Base-by-base conservation (phyloP, 2,797 vertebrate species). In the Glossophaga mutica region DNA sequence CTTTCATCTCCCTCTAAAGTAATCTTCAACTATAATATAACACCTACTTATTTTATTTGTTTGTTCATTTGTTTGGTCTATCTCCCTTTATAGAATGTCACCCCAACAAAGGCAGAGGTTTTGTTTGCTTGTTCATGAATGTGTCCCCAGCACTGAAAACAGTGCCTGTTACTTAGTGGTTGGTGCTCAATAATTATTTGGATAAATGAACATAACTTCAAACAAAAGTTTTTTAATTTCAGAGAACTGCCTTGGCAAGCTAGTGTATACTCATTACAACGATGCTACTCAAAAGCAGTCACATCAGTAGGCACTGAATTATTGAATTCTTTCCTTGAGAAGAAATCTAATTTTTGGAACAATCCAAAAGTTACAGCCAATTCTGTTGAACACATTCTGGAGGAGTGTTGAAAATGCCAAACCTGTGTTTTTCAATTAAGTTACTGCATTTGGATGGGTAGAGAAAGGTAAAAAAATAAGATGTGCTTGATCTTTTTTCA, bases 401-500 rank as follows among this genome's bases (percentile, higher is more conserved):
- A 81, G 12, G 42, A 55, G 76, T 48, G 83, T 77, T 96, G 83
- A 96, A 96, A 87, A 90, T 68, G 62, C 48, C 46, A 93, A 90
- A 71, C 22, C 50, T 82, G 26, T 86, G 34, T 95, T 93, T 94
- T 48, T 48, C 77, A 71, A 24, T 9, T 70, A 71, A 84, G 52
- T 87, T 73, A 91, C 2, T 82, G 1, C 70, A 93, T 85, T 85
- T 91, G n/a, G 6, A 5, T 70, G 12, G 57, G 48, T 34, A 89
- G 21, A 14, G 16, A 85, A 85, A 95, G 44, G 39, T 90, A 19
- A 84, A 85, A 77, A 92, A 94, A 22, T 21, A 70, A 88, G 12
- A 91, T 77, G 79, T 91, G 21, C 76, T 95, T 94, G 50, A 65
- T 91, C n/a, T n/a, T 81, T 71, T 93, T 92, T 82, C 79, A 52